Evolutionary conservation across 2,888 invertebrate species (phyloP).

Genomic region (Epirrhoe tristata): DNA sequence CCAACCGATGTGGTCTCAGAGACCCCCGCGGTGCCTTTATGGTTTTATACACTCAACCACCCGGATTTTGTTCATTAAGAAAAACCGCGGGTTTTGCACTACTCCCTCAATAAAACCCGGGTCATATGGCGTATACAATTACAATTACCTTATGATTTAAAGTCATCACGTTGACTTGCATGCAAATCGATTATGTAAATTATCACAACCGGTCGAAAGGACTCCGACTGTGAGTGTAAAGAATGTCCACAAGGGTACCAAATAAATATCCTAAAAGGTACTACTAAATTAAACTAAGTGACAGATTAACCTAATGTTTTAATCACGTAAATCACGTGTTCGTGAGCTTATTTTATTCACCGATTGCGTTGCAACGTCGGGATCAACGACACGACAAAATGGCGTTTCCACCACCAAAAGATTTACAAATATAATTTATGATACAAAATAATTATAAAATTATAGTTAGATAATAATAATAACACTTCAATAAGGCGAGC

Average conservation of each 20-base stretch:
- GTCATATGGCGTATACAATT: slow-evolving; percentile 21
- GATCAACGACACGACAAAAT: too few species aligned
- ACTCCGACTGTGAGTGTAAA: slow-evolving; percentile 1
- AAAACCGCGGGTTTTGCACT: neutral
- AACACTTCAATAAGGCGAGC: too few species aligned
- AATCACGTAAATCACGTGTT: too few species aligned
- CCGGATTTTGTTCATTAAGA: neutral
- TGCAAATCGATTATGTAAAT: slow-evolving; percentile 42
- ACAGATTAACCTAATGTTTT: too few species aligned
- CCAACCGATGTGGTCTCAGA: too few species aligned
- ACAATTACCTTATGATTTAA: slow-evolving; percentile 24
- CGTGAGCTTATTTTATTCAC: too few species aligned
- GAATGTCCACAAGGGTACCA: neutral
- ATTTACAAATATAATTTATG: too few species aligned
- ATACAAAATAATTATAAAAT: too few species aligned
- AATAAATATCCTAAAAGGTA: neutral
- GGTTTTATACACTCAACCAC: neutral
- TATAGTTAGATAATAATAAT: too few species aligned
- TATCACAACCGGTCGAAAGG: slow-evolving; percentile 28
- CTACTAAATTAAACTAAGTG: too few species aligned
- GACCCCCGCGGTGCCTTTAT: neutral
- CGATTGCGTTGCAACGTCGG: too few species aligned
- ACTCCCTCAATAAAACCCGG: slow-evolving; percentile 9
- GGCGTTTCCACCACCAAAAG: too few species aligned
- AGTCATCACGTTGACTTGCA: slow-evolving; percentile 25